Evolutionary conservation across 2,888 invertebrate species (phyloP).

Genomic region (Odontomyia ornata): DNA sequence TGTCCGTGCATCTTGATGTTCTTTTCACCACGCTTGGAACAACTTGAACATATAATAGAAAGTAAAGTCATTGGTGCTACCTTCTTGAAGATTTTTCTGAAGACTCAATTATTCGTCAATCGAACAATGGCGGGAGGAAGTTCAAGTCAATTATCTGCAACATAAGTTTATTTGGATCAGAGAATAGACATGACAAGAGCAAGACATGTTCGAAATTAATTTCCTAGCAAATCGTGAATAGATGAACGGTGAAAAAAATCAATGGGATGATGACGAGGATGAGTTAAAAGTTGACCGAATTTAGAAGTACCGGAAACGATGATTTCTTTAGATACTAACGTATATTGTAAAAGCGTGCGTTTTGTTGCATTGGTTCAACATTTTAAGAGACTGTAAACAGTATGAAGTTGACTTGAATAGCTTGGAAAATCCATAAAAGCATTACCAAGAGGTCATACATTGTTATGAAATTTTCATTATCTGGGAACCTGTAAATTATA

Average conservation of each 20-base stretch:
- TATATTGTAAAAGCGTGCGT: neutral
- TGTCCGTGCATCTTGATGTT: neutral
- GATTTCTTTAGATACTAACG: constrained; percentile 10
- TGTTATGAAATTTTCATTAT: no score
- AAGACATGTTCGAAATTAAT: constrained; percentile 41
- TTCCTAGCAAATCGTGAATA: constrained; percentile 27
- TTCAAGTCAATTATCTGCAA: constrained; percentile 43
- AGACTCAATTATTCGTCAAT: constrained; percentile 41
- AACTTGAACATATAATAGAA: constrained; percentile 18
- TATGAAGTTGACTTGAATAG: no score
- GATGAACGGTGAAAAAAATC: neutral
- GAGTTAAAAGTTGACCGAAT: constrained; percentile 2
- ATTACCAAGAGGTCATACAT: no score
- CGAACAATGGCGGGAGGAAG: constrained; percentile 38
- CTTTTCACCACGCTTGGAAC: neutral
- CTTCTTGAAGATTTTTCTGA: constrained; percentile 27
- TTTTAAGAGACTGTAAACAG: no score
- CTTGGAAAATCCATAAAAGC: no score
- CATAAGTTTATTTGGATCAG: constrained; percentile 27
- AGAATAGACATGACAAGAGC: constrained; percentile 38
- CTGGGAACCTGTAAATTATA: no score
- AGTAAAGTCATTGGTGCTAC: constrained; percentile 41
- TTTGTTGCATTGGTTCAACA: neutral
- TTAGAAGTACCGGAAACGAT: constrained; percentile 17
- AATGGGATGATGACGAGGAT: constrained; percentile 22